Conservation (phyloP, 1,140 invertebrate genomes). For the Matsumurasca onukii region DNA sequence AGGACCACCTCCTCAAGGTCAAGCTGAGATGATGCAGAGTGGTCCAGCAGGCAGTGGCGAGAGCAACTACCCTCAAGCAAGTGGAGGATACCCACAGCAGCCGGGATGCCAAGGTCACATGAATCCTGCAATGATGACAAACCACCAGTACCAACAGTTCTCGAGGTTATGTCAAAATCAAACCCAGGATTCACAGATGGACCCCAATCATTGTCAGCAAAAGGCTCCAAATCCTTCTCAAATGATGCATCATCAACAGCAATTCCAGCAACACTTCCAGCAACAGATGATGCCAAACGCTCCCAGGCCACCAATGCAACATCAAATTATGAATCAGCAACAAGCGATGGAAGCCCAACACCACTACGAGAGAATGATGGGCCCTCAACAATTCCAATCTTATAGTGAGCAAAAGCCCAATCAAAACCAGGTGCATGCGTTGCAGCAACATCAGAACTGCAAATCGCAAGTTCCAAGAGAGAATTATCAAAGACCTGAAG, state of each 20-base stretch:
- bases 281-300: slow-evolving; percentile 45
- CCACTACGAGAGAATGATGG: slow-evolving; percentile 24
- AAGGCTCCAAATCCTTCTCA: slow-evolving; percentile 39
- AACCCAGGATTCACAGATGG: slow-evolving; percentile 11
- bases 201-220: slow-evolving; percentile 18
- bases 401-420: slow-evolving; percentile 44
- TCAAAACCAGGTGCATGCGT: slow-evolving; percentile 40
- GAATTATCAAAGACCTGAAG: slow-evolving; percentile 19
- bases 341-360: slow-evolving; percentile 33
- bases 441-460: slow-evolving; percentile 31
- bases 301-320: slow-evolving; percentile 43
- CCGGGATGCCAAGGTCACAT: background rate
- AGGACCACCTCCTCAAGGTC: background rate
- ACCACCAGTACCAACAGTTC: slow-evolving; percentile 21
- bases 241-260: slow-evolving; percentile 46
- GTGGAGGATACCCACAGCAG: slow-evolving; percentile 5
- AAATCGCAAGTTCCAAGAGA: background rate
- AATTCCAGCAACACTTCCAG: slow-evolving; percentile 43
- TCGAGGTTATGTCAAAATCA: slow-evolving; percentile 5
- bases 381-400: slow-evolving; percentile 41
- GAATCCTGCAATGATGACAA: slow-evolving; percentile 15
- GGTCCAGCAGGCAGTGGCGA: slow-evolving; percentile 8
- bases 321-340: slow-evolving; percentile 37
- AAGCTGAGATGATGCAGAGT: slow-evolving; percentile 1
- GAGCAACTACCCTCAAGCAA: background rate